Base-by-base conservation (phyloP, 2,797 vertebrate species). In the Molothrus ater region DNA sequence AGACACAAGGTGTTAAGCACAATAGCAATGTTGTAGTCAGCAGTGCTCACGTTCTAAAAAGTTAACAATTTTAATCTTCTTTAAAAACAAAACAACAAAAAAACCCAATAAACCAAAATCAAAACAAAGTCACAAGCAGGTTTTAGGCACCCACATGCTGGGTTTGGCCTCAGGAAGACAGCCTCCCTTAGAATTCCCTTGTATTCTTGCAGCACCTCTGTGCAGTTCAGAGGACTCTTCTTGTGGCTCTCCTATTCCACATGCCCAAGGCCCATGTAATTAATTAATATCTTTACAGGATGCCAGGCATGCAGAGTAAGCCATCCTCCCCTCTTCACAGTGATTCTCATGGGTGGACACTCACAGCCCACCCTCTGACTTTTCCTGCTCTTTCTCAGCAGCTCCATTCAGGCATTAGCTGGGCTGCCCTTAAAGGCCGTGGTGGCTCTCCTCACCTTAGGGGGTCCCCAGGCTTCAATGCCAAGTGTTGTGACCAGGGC, bases 231-330 rank as follows among this genome's bases (percentile, higher is more conserved):
- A 66, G 22, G 10, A 13, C 70, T 26, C 24, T 89, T 40, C 56
- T 43, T 64, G 40, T 64, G n/a, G 38, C 72, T 76, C 40, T 90
- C 18, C 22, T 45, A 24, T 24, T 91, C 25, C 34, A 34, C 4
- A 1, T 68, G 45, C 29, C 59, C 24, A 9, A 5, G 3, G 7
- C 45, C 38, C 20, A 5, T 34, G 21, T 42, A 42, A 45, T 56
- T 40, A 82, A 38, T 9, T 50, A 34, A 7, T n/a, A 16, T 19
- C 40, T 26, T 68, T 78, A 56, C 24, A 54, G 51, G 7, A 7
- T 47, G 13, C 4, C 0, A 0, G 18, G 8, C 66, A 36, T 66
- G 29, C 42, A 40, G 13, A 75, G 11, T 26, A 28, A 76, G 14
- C 29, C 54, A 51, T 13, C 22, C 12, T 74, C 56, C 15, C 29